These are phyloP conservation scores for Plusia festucae DNA, from an alignment of 2,888 invertebrate genomes.

Conservation along the genomic window DNA sequence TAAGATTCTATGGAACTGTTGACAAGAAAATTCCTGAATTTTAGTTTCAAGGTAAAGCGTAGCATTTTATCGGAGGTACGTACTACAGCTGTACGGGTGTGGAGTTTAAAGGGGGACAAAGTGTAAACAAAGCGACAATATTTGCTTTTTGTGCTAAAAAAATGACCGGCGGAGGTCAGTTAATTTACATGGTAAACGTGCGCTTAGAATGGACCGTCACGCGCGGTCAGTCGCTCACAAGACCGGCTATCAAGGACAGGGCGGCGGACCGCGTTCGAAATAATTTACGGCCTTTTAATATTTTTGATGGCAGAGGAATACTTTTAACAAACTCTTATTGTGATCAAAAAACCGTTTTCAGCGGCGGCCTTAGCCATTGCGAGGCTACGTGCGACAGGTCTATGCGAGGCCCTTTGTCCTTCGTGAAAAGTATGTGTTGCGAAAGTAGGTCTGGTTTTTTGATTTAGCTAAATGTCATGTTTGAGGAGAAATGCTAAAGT, in stretches of 20 bases:
- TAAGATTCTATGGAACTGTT: no score
- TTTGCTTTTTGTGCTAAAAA: slow-evolving; percentile 84
- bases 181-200: slow-evolving; percentile 88
- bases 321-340: no score
- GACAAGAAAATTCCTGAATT: slow-evolving; percentile 12
- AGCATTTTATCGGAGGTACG: slow-evolving; percentile 25
- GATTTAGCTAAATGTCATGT: no score
- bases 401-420: no score
- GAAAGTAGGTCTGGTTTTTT: no score
- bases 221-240: slow-evolving; percentile 78
- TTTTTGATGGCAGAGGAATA: slow-evolving; percentile 35
- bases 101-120: slow-evolving; percentile 64
- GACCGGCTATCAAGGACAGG: slow-evolving; percentile 66
- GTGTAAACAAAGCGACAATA: slow-evolving; percentile 74
- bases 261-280: slow-evolving; percentile 26
- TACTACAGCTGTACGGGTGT: slow-evolving; percentile 33
- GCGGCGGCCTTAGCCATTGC: no score
- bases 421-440: no score
- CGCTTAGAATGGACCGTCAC: slow-evolving; percentile 88
- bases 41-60: slow-evolving; percentile 29
- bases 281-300: slow-evolving; percentile 48
- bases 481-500: no score
- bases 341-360: no score
- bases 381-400: no score
- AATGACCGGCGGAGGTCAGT: slow-evolving; percentile 77